Base-by-base conservation (phyloP, 1,140 invertebrate species). In the Macrostomum lignano region DNA sequence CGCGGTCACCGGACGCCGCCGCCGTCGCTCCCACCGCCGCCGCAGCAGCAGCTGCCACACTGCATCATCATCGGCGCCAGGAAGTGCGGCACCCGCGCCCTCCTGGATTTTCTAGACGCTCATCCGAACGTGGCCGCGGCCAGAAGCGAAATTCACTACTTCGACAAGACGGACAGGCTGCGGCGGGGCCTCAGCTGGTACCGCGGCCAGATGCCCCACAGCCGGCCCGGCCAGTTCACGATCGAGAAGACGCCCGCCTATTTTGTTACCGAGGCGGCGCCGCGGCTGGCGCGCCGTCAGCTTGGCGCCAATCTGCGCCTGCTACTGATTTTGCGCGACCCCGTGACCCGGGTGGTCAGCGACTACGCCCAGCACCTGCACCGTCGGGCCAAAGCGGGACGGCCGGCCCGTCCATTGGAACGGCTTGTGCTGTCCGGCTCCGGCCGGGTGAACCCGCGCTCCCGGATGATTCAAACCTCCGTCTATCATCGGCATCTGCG, bases 191-290 rank as follows among this genome's bases (percentile, higher is more conserved):
- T 57, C 7, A 51, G 57, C 2, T 62, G 51, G 49, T 63, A 63
- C 42, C 40, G 48, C 11, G 42, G 42, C 15, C 67, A 69, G 47
- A 86, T 86, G 78, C 77, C 78, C 2, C 63, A 69, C 15, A 79
- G 76, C 2, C 55, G 72, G 14, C 65, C 68, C 41, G 71, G 71
- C 0, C 75, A 82, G 51, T 64, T 86, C n/a, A 84, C 78, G 1
- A 77, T 88, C 64, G 81, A 88, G 49, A 88, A 88, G 52, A 79
- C 77, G 0, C 81, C 81, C 0, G 76, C 74, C 23, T 88, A 88
- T 47, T 86, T 84, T 60, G 70, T 86, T 20, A 82, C 75, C 1
- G 67, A 69, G 40, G 73, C 76, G 39, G 79, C 73, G 3, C 77
- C 81, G 0, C 61, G 65, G 33, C 61, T 76, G 24, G 71, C n/a